Percentiles rank a stretch among this genome's conserved stretches.
Conservation (phyloP, 2,888 invertebrate genomes). For the Pemphredon lugubris region DNA sequence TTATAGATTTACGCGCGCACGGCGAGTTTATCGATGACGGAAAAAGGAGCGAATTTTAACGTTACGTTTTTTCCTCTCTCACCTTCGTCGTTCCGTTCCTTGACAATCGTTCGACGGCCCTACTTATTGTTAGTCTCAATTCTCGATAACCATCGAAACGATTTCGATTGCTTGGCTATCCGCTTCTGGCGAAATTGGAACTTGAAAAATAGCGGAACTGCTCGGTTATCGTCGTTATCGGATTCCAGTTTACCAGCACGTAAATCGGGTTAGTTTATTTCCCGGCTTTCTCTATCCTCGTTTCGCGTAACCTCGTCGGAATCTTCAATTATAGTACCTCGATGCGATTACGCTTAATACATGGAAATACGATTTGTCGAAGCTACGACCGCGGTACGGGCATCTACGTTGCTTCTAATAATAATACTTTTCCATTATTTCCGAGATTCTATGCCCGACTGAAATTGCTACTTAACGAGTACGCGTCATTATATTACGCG, state of each 20-base stretch:
- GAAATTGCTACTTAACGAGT: no score
- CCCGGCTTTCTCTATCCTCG: conserved; percentile 16
- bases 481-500: no score
- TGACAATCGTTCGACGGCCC: conserved; percentile 5
- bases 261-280: conserved; percentile 57
- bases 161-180: conserved; percentile 20
- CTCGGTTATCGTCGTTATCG: conserved; percentile 51
- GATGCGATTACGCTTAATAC: not conserved
- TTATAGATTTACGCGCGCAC: no score
- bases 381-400: no score
- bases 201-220: conserved; percentile 42
- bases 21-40: no score
- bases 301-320: conserved; percentile 6
- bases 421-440: no score
- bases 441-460: no score
- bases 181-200: conserved; percentile 8
- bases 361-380: not conserved
- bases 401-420: no score
- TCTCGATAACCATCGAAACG: conserved; percentile 3
- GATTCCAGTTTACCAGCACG: conserved; percentile 46
- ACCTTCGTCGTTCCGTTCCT: not conserved
- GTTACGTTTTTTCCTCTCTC: conserved; percentile 21
- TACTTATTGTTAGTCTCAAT: conserved; percentile 6
- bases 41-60: not conserved
- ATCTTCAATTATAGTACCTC: conserved; percentile 7